A percentile compares a stretch with the other conserved stretches of the same genome.
Conservation (phyloP, 2,113 vertebrate genomes). For the Corvus cornix region DNA sequence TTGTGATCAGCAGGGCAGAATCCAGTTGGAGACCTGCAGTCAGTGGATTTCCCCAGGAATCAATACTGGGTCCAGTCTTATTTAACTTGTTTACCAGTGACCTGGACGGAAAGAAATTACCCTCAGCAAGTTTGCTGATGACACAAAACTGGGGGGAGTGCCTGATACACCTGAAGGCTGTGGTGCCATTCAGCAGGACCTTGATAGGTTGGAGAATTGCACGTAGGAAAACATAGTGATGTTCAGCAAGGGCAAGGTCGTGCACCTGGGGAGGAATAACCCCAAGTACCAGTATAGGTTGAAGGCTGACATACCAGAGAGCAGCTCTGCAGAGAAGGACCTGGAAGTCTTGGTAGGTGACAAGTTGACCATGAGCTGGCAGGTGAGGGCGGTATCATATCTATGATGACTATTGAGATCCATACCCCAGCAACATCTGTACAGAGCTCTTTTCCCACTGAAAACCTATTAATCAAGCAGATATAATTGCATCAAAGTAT, state of each 20-base stretch:
- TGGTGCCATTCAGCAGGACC: neutral
- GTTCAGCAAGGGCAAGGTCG: no score
- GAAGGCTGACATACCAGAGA: neutral
- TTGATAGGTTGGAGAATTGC: neutral
- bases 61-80: no score
- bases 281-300: fast-evolving
- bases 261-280: neutral
- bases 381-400: neutral
- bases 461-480: neutral
- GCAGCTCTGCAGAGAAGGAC: neutral
- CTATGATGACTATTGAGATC: neutral
- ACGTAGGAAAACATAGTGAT: fast-evolving
- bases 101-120: neutral
- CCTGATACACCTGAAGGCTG: neutral
- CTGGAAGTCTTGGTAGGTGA: neutral
- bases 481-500: neutral
- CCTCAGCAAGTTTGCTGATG: neutral
- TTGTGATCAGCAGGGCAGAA: neutral
- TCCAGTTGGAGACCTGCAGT: neutral
- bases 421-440: neutral
- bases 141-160: fast-evolving
- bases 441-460: neutral
- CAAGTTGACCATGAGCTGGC: neutral
- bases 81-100: neutral
- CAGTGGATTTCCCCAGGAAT: neutral